These are phyloP conservation scores for Cerastis leucographa DNA, from an alignment of 2,888 invertebrate genomes.

Conservation along the genomic window DNA sequence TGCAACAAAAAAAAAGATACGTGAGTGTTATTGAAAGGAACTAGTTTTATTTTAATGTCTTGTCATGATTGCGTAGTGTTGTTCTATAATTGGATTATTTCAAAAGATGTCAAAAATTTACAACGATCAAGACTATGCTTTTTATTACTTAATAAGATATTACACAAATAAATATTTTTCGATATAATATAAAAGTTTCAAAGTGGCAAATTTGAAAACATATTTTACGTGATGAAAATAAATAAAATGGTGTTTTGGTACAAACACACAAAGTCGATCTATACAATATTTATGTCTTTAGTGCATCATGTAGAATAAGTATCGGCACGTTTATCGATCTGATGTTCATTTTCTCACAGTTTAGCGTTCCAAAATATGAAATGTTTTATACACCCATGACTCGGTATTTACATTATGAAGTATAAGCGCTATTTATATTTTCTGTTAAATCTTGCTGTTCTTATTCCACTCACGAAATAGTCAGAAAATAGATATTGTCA, in stretches of 20 bases:
- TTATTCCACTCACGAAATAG: conserved; percentile 75
- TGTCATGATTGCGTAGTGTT: conserved; percentile 44
- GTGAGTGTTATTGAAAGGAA: conserved; percentile 32
- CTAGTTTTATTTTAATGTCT: conserved; percentile 32
- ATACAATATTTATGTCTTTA: conserved; percentile 6
- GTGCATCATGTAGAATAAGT: conserved; percentile 27
- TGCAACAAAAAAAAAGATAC: conserved; percentile 79
- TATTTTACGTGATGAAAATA: conserved; percentile 24
- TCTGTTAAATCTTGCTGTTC: conserved; percentile 66
- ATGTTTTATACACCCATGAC: conserved; percentile 29
- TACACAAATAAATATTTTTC: conserved; percentile 14
- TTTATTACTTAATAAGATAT: neutral
- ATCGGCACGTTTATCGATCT: neutral
- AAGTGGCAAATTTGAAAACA: neutral
- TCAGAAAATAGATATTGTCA: conserved; percentile 83
- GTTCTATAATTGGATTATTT: conserved; percentile 44
- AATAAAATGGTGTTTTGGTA: conserved; percentile 17
- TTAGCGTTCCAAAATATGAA: conserved; percentile 13
- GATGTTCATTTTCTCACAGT: conserved; percentile 8
- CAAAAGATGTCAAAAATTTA: conserved; percentile 31
- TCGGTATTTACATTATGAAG: conserved; percentile 36
- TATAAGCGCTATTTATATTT: conserved; percentile 66
- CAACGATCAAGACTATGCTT: neutral
- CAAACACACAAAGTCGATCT: neutral
- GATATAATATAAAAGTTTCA: neutral